Evolutionary conservation across 2,113 vertebrate genomes (phyloP), one percentile per base, ranked within the genome.

Genomic region (Natator depressus): DNA sequence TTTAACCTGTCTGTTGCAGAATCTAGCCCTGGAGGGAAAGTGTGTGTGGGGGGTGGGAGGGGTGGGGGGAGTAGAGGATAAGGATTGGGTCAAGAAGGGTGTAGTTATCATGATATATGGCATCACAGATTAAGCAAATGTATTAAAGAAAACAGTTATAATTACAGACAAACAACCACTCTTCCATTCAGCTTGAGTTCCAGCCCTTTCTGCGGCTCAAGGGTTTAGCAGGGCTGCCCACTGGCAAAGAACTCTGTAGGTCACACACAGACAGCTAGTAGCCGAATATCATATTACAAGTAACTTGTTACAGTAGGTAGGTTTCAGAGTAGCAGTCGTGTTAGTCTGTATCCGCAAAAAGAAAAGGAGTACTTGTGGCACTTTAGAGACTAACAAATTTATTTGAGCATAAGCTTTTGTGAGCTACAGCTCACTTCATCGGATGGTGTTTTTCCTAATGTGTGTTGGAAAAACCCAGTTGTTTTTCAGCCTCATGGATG

Each of bases 221-320:
- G 0, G 91, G 55, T 59, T 59, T 82, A 54, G 10, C 1, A 0
- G 31, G 59, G 87, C 81, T 53, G 4, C 38, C 31, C 38, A 22
- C 10, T 1, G 10, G 10, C 38, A 42, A 46, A 46, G 38, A 46
- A 76, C 38, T 76, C 38, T 24, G 42, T 27, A 0, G 1, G 94
- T 91, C 91, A 75, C 87, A 88, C 94, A 82, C 95, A 87, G 97
- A 94, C 94, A 96, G 57, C 96, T 97, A 11, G 89, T 91, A 96
- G 69, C 94, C 20, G 8, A 88, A 1, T 0, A 13, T 13, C 27
- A 95, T 16, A 96, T 79, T 65, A 50, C 93, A 94, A 86, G 27
- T 35, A 55, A 19, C 11, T 25, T 5, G 1, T 11, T 50, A 76
- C 10, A 2, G 72, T 6, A 27, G 38, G 20, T 76, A 46, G 65